Percentiles rank a stretch among this genome's conserved stretches.
Evolutionary conservation across 2,888 invertebrate species (phyloP).

Genomic region (Sesamia inferens): DNA sequence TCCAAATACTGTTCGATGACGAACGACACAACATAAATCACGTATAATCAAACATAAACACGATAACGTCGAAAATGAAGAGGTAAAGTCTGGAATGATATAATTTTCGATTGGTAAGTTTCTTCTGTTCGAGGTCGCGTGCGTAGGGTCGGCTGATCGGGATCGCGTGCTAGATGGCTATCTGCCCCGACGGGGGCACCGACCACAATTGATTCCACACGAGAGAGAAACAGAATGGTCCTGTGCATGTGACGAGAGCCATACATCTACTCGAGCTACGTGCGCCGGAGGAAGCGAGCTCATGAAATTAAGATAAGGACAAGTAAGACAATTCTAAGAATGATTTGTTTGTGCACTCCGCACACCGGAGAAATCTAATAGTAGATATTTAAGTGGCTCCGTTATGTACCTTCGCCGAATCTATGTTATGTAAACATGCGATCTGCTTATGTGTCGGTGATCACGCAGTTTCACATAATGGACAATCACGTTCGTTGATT

Average conservation of each 20-base stretch:
- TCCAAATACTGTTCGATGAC: slow-evolving; percentile 40
- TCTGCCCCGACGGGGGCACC: slow-evolving; percentile 81
- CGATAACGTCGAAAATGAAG: slow-evolving; percentile 67
- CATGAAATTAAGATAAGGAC: slow-evolving; percentile 67
- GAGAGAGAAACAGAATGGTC: slow-evolving; percentile 70
- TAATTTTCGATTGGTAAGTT: slow-evolving; percentile 79
- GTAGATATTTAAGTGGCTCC: slow-evolving; percentile 54
- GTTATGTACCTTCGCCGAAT: slow-evolving; percentile 33
- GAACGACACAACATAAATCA: slow-evolving; percentile 51
- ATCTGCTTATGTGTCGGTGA: slow-evolving; percentile 41
- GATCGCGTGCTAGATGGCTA: slow-evolving; percentile 87
- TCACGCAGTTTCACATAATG: slow-evolving; percentile 49
- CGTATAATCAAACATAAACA: too few relatives aligned
- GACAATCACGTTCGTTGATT: slow-evolving; percentile 56
- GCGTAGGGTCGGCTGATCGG: slow-evolving; percentile 84
- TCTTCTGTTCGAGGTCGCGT: slow-evolving; percentile 85
- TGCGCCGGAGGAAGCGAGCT: slow-evolving; percentile 56
- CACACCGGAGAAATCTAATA: slow-evolving; percentile 52
- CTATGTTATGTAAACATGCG: slow-evolving; percentile 58
- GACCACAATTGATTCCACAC: slow-evolving; percentile 86
- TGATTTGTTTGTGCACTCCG: slow-evolving; percentile 60
- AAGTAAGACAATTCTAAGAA: slow-evolving; percentile 60
- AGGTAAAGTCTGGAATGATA: slow-evolving; percentile 73
- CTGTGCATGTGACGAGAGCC: slow-evolving; percentile 63
- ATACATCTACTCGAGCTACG: slow-evolving; percentile 47